Conservation (phyloP, 2,113 vertebrate species). For the Regulus satrapa region DNA sequence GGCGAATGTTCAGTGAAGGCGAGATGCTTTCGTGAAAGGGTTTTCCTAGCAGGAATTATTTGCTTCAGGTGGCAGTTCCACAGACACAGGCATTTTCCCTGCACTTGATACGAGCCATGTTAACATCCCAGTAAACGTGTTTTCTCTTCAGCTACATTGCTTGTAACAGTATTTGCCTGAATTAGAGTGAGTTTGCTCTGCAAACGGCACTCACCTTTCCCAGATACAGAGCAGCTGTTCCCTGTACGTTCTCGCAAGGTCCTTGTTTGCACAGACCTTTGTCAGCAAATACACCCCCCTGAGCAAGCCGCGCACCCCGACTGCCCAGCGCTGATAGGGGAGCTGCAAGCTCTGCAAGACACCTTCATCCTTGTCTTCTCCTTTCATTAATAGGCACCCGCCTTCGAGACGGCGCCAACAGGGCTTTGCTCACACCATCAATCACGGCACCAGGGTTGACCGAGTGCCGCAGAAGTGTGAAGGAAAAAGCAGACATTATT, state of each 20-base stretch:
- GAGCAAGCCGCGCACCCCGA: slow-evolving; percentile 35
- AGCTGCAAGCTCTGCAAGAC: slow-evolving; percentile 24
- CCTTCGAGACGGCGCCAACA: slow-evolving; percentile 57
- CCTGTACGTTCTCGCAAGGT: slow-evolving; percentile 37
- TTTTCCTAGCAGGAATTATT: not conserved
- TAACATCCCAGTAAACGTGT: slow-evolving; percentile 53
- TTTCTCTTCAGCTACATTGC: slow-evolving; percentile 58
- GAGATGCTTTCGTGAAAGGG: not conserved
- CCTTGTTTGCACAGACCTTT: slow-evolving; percentile 73
- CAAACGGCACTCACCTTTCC: slow-evolving; percentile 65
- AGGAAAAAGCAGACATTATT: slow-evolving; percentile 17
- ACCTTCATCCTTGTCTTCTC: slow-evolving; percentile 36
- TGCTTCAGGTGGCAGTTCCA: not conserved
- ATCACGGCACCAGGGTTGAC: not conserved
- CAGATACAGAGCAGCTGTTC: slow-evolving; percentile 73
- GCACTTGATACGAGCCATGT: not conserved
- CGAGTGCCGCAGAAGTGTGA: not conserved
- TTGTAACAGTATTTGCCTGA: slow-evolving; percentile 74
- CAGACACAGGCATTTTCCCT: not conserved
- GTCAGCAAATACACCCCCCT: slow-evolving; percentile 72
- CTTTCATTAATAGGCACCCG: not conserved
- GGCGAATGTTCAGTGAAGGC: not conserved
- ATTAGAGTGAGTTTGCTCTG: slow-evolving; percentile 77
- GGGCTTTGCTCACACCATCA: slow-evolving; percentile 56
- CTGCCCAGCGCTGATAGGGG: slow-evolving; percentile 31